These are phyloP conservation scores for Nyctibius grandis DNA, from an alignment of 2,797 vertebrate genomes.

Conservation along the genomic window DNA sequence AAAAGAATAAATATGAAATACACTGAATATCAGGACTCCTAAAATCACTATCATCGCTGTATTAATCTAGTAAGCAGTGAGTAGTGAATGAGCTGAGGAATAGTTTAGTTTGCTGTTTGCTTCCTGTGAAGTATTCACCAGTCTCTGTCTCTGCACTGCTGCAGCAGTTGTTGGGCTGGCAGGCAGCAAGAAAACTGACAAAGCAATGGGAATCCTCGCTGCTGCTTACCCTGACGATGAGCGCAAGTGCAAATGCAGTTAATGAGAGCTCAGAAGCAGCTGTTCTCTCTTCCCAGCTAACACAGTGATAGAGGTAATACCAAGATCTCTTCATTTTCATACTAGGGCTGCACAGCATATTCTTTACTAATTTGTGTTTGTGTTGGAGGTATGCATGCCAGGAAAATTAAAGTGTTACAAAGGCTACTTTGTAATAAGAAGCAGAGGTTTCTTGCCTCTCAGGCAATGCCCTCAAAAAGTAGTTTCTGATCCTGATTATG, in stretches of 20 bases:
- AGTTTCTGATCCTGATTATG: neutral
- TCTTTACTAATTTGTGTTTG: neutral
- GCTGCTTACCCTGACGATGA: neutral
- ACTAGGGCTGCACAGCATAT: neutral
- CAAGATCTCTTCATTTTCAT: neutral
- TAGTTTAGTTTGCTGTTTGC: neutral
- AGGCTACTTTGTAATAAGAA: neutral
- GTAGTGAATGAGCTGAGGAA: neutral
- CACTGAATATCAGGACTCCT: neutral
- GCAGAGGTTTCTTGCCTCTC: neutral
- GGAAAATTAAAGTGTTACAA: neutral
- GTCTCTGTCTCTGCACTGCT: neutral
- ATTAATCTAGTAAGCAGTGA: neutral
- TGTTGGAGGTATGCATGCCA: neutral
- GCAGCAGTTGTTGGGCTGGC: neutral
- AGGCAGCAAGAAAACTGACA: neutral
- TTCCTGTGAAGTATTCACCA: neutral
- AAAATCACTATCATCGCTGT: neutral
- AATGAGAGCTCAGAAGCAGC: neutral
- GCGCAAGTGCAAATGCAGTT: neutral
- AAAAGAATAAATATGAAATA: neutral
- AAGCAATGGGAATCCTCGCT: neutral
- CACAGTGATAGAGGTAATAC: neutral
- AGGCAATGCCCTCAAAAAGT: fast-evolving
- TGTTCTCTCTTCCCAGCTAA: neutral